Evolutionary conservation across 2,888 invertebrate genomes (phyloP).

Genomic region (Eucera pruinosa): DNA sequence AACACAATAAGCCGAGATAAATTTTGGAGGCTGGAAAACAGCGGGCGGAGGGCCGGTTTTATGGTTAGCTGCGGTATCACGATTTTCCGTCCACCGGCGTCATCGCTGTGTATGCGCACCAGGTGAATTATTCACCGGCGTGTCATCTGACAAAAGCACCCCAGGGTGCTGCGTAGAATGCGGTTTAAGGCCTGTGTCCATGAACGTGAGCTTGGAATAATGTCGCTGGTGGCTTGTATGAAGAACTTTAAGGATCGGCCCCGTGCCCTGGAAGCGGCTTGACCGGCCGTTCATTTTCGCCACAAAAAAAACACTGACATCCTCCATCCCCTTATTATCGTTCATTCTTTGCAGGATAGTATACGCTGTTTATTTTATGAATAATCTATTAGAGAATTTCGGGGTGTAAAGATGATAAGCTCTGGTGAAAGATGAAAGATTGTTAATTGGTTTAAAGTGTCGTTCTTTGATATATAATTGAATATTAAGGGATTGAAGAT

Average conservation of each 20-base stretch:
- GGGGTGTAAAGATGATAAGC: neutral
- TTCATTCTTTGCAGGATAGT: constrained; percentile 2
- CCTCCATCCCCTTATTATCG: neutral
- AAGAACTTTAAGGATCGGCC: constrained; percentile 61
- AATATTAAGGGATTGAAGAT: too few relatives aligned
- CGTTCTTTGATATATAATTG: too few relatives aligned
- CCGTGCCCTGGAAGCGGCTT: constrained; percentile 37
- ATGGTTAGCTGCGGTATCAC: constrained; percentile 56
- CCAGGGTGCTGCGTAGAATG: constrained; percentile 62
- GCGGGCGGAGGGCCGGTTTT: constrained; percentile 33
- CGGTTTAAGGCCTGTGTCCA: constrained; percentile 69
- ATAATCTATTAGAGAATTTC: neutral
- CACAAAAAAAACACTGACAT: constrained; percentile 33
- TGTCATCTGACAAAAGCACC: constrained; percentile 72
- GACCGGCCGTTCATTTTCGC: constrained; percentile 50
- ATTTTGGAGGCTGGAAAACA: constrained; percentile 52
- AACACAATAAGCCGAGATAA: constrained; percentile 55
- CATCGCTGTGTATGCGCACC: constrained; percentile 57
- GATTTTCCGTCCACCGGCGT: constrained; percentile 63
- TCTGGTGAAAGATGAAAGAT: too few relatives aligned
- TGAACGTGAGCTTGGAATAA: constrained; percentile 65
- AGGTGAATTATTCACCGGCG: constrained; percentile 73
- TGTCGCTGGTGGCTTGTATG: constrained; percentile 62
- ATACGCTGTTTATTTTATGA: constrained; percentile 1
- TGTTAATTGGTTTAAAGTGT: too few relatives aligned